Evolutionary conservation across 2,888 invertebrate species (phyloP).

Genomic region (Cistogaster globosa): DNA sequence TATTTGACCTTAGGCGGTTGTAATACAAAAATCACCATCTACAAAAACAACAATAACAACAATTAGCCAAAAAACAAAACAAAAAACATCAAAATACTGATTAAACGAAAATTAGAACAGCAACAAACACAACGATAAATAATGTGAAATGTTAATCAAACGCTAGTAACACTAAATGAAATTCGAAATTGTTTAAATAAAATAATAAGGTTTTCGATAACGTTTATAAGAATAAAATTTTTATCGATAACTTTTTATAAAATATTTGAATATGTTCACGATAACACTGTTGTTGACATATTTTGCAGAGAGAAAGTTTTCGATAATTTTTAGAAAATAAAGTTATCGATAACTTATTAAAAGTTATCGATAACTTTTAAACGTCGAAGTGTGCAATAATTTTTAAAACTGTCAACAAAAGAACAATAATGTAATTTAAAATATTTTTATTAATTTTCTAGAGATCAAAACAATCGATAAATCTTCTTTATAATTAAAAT

Average conservation of each 20-base stretch:
- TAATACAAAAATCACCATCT: slow-evolving; percentile 10
- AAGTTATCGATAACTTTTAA: neutral
- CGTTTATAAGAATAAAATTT: too few relatives aligned
- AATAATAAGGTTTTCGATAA: too few relatives aligned
- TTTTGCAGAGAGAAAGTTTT: too few relatives aligned
- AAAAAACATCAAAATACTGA: neutral
- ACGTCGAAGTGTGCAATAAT: too few relatives aligned
- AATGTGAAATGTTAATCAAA: neutral
- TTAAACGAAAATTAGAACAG: neutral
- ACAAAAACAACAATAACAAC: slow-evolving; percentile 13
- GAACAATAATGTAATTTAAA: too few relatives aligned
- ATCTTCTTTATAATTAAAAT: too few relatives aligned
- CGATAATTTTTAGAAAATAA: too few relatives aligned
- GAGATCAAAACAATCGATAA: too few relatives aligned
- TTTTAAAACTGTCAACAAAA: too few relatives aligned
- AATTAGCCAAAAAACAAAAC: neutral
- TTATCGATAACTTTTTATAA: neutral
- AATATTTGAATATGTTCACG: neutral
- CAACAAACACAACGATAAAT: neutral
- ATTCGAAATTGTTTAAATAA: too few relatives aligned
- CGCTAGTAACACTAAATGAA: neutral
- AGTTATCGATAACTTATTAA: neutral
- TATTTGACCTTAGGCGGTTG: slow-evolving; percentile 66
- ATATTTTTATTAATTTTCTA: too few relatives aligned
- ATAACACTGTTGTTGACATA: too few relatives aligned